Evolutionary conservation across 2,113 vertebrate genomes (phyloP).

Genomic region (Hemiscyllium ocellatum): DNA sequence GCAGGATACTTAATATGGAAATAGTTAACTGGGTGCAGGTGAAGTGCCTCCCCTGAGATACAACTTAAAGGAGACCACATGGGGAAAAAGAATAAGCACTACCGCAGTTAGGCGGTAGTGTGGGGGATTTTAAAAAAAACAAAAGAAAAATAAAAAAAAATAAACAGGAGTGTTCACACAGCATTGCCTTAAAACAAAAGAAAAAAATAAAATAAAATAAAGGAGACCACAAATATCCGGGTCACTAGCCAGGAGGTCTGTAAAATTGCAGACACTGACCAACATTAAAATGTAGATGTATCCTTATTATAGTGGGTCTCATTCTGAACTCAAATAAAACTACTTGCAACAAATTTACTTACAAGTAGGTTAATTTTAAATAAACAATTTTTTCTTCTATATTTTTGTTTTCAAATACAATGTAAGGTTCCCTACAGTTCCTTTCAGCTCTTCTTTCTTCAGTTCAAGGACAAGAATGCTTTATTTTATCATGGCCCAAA

Average conservation of each 20-base stretch:
- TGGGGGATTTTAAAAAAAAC: too few relatives aligned
- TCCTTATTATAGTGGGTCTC: background rate
- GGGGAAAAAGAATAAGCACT: too few relatives aligned
- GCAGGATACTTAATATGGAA: background rate
- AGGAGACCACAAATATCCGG: background rate
- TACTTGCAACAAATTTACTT: background rate
- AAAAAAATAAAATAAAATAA: too few relatives aligned
- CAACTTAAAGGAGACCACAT: background rate
- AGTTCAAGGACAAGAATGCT: background rate
- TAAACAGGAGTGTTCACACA: too few relatives aligned
- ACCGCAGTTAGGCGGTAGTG: too few relatives aligned
- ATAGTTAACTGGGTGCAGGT: background rate
- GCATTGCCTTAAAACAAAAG: too few relatives aligned
- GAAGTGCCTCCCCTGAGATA: background rate
- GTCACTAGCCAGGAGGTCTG: background rate
- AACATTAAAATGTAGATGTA: background rate
- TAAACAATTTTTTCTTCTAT: background rate
- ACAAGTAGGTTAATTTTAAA: background rate
- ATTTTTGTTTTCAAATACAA: background rate
- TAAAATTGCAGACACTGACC: background rate
- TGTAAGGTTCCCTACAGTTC: background rate
- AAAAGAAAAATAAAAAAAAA: too few relatives aligned
- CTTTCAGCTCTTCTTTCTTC: too few relatives aligned
- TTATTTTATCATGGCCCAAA: background rate
- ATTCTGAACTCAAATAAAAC: background rate